Conservation (phyloP, 2,113 vertebrate species). For the Candoia aspera region DNA sequence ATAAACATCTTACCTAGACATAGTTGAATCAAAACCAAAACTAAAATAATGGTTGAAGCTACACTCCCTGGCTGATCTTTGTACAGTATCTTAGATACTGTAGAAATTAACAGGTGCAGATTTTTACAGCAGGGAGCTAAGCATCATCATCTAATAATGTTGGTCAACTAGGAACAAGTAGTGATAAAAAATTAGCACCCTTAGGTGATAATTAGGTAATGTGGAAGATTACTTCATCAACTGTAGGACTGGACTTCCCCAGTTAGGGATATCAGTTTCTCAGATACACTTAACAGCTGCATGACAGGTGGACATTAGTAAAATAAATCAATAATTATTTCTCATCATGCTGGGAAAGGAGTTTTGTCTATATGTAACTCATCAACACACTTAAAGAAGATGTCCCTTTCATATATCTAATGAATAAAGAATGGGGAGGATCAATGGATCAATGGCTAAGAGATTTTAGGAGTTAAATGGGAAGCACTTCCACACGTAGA, state of each 20-base stretch:
- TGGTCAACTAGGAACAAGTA: not conserved
- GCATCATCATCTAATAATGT: no score
- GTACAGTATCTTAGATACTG: not conserved
- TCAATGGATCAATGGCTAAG: not conserved
- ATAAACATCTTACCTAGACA: not conserved
- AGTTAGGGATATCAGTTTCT: not conserved
- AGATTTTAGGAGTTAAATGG: not conserved
- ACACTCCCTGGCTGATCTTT: not conserved
- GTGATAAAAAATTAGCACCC: not conserved
- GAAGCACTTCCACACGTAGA: not conserved
- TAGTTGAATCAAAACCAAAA: not conserved
- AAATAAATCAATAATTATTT: no score
- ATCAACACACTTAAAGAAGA: not conserved
- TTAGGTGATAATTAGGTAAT: not conserved
- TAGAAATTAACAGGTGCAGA: not conserved
- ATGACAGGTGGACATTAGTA: not conserved
- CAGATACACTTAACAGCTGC: not conserved
- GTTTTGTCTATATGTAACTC: no score
- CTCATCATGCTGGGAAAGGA: not conserved
- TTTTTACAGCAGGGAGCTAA: not conserved
- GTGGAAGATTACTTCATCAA: not conserved
- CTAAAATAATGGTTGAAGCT: not conserved
- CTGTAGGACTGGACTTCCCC: not conserved
- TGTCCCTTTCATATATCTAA: not conserved
- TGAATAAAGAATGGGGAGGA: not conserved